A percentile compares a stretch with the other conserved stretches of the same genome.
These are phyloP conservation scores for Neopelma chrysocephalum DNA, from an alignment of 2,797 vertebrate genomes.

Conservation along the genomic window DNA sequence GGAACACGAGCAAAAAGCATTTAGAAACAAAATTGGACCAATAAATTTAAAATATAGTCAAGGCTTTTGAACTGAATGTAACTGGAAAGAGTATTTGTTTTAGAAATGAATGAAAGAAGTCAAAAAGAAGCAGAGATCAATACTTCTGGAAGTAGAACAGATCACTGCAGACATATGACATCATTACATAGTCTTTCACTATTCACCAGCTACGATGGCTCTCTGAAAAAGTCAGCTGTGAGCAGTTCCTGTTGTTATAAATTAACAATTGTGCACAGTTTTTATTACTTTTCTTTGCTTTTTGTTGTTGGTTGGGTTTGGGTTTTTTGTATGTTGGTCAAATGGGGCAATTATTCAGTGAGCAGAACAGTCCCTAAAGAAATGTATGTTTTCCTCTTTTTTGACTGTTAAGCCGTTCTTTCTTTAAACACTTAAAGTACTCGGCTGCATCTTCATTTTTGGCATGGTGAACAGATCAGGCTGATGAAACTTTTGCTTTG, in stretches of 20 bases:
- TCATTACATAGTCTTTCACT: background rate
- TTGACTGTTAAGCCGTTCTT: background rate
- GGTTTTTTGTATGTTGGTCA: background rate
- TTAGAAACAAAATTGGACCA: background rate
- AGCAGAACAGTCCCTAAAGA: background rate
- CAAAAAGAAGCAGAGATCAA: background rate
- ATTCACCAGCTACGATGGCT: background rate
- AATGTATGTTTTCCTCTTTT: background rate
- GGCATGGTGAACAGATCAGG: background rate
- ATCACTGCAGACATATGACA: background rate
- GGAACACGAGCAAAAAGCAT: background rate
- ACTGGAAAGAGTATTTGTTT: background rate
- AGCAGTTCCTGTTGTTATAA: background rate
- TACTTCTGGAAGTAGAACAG: background rate
- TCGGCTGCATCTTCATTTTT: background rate
- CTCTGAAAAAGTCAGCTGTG: background rate
- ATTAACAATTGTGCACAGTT: background rate
- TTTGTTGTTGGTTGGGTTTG: background rate
- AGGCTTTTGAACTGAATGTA: background rate
- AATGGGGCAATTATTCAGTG: background rate
- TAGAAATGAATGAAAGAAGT: background rate
- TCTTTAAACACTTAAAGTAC: background rate
- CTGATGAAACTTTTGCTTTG: background rate
- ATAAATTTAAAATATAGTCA: background rate
- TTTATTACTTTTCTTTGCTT: background rate